Conservation (phyloP, 2,888 invertebrate species). For the Cyrtodaria siliqua region DNA sequence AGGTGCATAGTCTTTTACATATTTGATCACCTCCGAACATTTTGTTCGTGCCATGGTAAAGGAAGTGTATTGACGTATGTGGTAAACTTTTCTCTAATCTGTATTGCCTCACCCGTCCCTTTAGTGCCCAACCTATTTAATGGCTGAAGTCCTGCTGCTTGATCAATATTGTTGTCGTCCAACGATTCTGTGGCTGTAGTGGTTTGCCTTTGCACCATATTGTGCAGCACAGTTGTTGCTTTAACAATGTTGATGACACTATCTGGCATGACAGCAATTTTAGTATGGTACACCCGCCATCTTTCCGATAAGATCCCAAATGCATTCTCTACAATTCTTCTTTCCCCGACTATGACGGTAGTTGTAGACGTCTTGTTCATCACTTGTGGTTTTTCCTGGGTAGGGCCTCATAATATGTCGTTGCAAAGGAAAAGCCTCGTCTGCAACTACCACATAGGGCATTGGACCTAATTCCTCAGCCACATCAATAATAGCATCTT, state of each 20-base stretch:
- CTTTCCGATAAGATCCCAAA: conserved; percentile 4
- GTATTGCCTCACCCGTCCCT: conserved; percentile 3
- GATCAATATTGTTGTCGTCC: conserved; percentile 5
- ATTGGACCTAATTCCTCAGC: neutral
- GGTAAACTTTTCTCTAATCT: conserved; percentile 4
- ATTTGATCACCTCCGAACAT: conserved; percentile 1
- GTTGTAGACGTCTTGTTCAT: conserved; percentile 9
- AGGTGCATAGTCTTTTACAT: conserved; percentile 4
- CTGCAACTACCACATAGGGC: conserved; percentile 7
- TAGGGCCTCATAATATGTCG: neutral
- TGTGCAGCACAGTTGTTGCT: conserved; percentile 8
- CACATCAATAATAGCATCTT: conserved; percentile 1
- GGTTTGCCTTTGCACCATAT: neutral
- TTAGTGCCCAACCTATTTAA: conserved; percentile 2
- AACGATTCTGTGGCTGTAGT: conserved; percentile 3
- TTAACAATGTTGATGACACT: conserved; percentile 4
- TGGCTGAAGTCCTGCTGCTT: conserved; percentile 10
- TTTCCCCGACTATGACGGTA: conserved; percentile 3
- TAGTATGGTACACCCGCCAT: conserved; percentile 6
- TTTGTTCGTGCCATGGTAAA: conserved; percentile 9
- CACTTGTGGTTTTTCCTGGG: conserved; percentile 1
- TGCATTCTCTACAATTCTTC: conserved; percentile 10
- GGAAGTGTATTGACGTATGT: conserved; percentile 7
- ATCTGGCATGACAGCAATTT: conserved; percentile 9
- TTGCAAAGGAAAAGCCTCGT: conserved; percentile 10